A percentile compares a stretch with the other conserved stretches of the same genome.
Conservation (phyloP, 2,797 vertebrate genomes). For the Enteromius viviparus region DNA sequence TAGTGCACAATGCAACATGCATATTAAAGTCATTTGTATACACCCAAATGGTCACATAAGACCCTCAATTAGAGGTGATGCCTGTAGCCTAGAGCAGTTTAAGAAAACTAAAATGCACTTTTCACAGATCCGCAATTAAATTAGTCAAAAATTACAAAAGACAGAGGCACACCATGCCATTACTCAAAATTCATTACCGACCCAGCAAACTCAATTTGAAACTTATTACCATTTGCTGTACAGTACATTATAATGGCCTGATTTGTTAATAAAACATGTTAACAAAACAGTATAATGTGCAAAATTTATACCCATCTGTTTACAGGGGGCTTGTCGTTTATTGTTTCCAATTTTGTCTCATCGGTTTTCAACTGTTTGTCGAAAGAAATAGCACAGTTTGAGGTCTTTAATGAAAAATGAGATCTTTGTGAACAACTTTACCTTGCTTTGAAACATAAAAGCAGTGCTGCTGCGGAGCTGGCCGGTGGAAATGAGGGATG, state of each 20-base stretch:
- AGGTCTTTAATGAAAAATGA: conserved; percentile 42
- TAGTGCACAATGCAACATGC: conserved; percentile 71
- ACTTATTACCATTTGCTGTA: conserved; percentile 66
- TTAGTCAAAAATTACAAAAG: conserved; percentile 59
- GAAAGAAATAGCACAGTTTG: conserved; percentile 53
- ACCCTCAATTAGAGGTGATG: conserved; percentile 69
- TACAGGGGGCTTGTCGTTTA: conserved; percentile 51
- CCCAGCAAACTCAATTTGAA: conserved; percentile 66
- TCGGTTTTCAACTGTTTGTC: conserved; percentile 36
- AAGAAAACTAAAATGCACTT: conserved; percentile 65
- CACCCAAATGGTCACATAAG: conserved; percentile 69
- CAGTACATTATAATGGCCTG: conserved; percentile 64
- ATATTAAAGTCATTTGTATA: conserved; percentile 79
- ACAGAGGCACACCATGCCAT: conserved; percentile 53
- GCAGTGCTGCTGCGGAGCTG: conserved; percentile 44
- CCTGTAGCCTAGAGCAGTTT: conserved; percentile 65
- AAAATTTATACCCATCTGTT: conserved; percentile 68
- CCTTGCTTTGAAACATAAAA: conserved; percentile 51
- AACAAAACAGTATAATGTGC: conserved; percentile 60
- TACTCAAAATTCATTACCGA: conserved; percentile 68
- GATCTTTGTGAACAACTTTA: conserved; percentile 46
- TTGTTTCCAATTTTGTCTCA: conserved; percentile 54
- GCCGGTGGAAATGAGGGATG: conserved; percentile 54
- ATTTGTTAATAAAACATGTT: conserved; percentile 71
- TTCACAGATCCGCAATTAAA: conserved; percentile 67